Percentiles rank a stretch among this genome's conserved stretches.
Evolutionary conservation across 2,113 vertebrate genomes (phyloP).

Genomic region (Carlito syrichta): DNA sequence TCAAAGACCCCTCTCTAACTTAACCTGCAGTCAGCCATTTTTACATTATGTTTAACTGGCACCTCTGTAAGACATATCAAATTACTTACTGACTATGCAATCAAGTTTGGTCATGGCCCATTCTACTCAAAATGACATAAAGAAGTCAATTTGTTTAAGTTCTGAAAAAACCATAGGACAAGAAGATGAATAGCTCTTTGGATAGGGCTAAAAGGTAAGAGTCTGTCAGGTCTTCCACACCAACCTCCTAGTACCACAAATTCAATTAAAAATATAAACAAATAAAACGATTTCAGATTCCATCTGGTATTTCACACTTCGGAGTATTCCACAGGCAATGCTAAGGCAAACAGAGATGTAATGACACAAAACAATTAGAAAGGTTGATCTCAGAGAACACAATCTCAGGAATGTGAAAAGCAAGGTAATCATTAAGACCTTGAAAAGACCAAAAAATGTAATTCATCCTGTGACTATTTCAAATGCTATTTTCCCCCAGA

Average conservation of each 20-base stretch:
- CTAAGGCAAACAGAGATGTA: constrained; percentile 39
- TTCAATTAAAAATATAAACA: constrained; percentile 13
- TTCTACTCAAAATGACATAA: background rate
- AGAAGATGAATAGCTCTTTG: background rate
- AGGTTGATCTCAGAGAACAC: constrained; percentile 51
- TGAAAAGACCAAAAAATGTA: background rate
- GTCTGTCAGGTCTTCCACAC: background rate
- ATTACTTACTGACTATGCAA: background rate
- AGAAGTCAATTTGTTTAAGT: background rate
- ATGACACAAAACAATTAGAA: constrained; percentile 56
- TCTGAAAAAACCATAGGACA: background rate
- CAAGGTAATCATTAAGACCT: constrained; percentile 42
- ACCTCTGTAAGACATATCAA: background rate
- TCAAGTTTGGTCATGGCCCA: background rate
- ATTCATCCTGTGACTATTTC: background rate
- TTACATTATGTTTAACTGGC: background rate
- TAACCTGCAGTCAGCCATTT: background rate
- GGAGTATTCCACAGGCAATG: constrained; percentile 43
- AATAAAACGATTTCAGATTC: constrained; percentile 63
- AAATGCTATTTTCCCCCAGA: background rate
- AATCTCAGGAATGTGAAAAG: constrained; percentile 45
- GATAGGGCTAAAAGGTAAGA: constrained; percentile 39
- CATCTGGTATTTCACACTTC: constrained; percentile 56
- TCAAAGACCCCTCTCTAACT: background rate
- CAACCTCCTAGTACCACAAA: background rate